Evolutionary conservation across 2,113 vertebrate species (phyloP), one percentile per base, ranked within the genome.

Genomic region (Thymallus thymallus): DNA sequence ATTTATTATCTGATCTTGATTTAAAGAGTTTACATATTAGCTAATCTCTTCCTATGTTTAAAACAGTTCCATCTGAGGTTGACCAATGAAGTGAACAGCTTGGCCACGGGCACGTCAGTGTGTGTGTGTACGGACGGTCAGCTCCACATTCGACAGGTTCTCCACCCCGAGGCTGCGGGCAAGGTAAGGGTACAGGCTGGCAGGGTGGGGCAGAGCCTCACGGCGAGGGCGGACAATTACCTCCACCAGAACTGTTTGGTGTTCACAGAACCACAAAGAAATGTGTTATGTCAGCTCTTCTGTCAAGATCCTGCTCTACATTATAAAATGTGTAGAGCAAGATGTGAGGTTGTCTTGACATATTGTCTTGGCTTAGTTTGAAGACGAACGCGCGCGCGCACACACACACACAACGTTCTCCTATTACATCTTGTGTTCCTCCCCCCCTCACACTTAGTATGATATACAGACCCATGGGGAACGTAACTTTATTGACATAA

Each of bases 81-180:
- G 85, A 96, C 94, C 79, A 96, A 97, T 48, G 98, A 99, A 72
- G 89, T 97, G 86, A 98, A 97, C 87, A 90, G 84, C 66, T 90
- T 94, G 71, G 95, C 94, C 81, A 92, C 94, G 60, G 96, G 95
- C 76, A 98, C 95, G 78, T 96, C 95, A 0, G 94, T 98, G 88
- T 98, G 94, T 90, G 93, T 99, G 82, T 99, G 97, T 88, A 96
- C 96, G 0, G 96, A 99, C 74, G 96, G 98, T 74, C 97, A 97
- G 85, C 84, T 98, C 76, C 98, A 97, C 70, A 88, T 99, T 74
- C 94, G 97, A 56, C 98, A 99, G 86, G 96, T 97, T 84, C 92
- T 99, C 80, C 97, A 99, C 84, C 96, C 98, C 0, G 96, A 99
- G 91, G 94, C 97, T 45, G 95, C 95, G n/a, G 96, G 96, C 92